Conservation (phyloP, 2,113 vertebrate genomes). For the Mus pahari region DNA sequence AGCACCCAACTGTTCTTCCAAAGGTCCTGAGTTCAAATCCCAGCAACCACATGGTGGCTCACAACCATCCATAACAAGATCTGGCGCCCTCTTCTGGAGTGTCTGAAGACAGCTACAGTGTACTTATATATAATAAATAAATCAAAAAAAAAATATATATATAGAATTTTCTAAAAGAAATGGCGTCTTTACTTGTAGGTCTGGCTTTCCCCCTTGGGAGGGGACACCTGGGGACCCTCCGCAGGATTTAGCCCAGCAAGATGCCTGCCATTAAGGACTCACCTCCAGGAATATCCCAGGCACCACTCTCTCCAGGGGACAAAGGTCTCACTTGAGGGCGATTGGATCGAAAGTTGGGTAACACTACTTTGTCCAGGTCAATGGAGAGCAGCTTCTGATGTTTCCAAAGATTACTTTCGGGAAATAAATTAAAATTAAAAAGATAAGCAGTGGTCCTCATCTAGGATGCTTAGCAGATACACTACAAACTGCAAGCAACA, state of each 20-base stretch:
- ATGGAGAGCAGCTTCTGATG: constrained; percentile 98
- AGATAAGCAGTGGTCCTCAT: not conserved
- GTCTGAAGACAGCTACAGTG: too few relatives aligned
- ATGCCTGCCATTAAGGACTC: constrained; percentile 16
- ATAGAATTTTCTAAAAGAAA: not conserved
- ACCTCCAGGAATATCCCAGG: constrained; percentile 99
- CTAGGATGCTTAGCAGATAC: not conserved
- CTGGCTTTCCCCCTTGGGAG: constrained; percentile 90
- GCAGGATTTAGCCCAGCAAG: not conserved
- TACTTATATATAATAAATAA: too few relatives aligned
- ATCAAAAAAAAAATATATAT: too few relatives aligned
- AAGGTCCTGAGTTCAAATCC: too few relatives aligned
- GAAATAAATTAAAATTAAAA: constrained; percentile 67
- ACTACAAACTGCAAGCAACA: not conserved
- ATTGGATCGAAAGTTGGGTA: constrained; percentile 94
- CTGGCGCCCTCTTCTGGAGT: too few relatives aligned
- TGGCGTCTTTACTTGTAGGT: constrained; percentile 72
- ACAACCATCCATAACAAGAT: too few relatives aligned
- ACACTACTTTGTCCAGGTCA: constrained; percentile 95
- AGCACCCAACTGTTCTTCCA: too few relatives aligned
- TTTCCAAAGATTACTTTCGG: constrained; percentile 97
- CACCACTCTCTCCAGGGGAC: constrained; percentile 97
- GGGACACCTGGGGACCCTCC: not conserved
- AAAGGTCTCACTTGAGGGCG: constrained; percentile 97
- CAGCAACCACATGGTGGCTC: too few relatives aligned